phyloP scores from a whole-genome alignment of 2,888 invertebrate genomes.

The Horisme vitalbata region DNA sequence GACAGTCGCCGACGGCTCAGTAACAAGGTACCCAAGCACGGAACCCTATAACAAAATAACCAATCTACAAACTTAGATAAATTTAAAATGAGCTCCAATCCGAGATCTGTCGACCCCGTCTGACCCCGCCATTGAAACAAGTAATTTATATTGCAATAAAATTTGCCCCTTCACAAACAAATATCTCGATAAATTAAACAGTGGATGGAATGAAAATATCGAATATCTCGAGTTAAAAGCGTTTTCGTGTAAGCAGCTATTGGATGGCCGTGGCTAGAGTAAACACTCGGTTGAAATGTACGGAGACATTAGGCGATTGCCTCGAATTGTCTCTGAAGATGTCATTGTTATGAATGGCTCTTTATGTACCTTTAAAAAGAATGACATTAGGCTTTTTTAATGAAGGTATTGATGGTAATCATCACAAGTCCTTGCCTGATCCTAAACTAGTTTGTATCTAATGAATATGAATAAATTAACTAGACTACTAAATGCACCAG shows the following conservation, averaged over 20 bases:
- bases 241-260: conserved; percentile 41
- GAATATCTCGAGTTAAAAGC: conserved; percentile 49
- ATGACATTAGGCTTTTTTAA: too few relatives aligned
- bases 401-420: too few relatives aligned
- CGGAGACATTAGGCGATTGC: too few relatives aligned
- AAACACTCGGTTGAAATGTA: conserved; percentile 27
- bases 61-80: conserved; percentile 16
- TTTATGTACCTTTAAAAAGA: too few relatives aligned
- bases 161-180: conserved; percentile 33
- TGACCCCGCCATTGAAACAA: conserved; percentile 19
- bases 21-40: too few relatives aligned
- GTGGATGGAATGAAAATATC: conserved; percentile 39
- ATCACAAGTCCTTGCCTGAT: too few relatives aligned
- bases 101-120: conserved; percentile 15
- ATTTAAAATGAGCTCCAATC: conserved; percentile 16
- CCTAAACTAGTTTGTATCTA: too few relatives aligned
- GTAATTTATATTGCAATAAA: conserved; percentile 34
- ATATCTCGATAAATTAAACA: conserved; percentile 36
- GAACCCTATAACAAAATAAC: neutral
- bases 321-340: too few relatives aligned
- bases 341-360: too few relatives aligned
- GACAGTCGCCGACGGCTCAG: too few relatives aligned
- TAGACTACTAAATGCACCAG: too few relatives aligned
- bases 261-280: conserved; percentile 25
- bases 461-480: too few relatives aligned